Percentiles rank a stretch among this genome's conserved stretches.
Conservation (phyloP, 1,140 invertebrate genomes). For the Trigoniulus corallinus region DNA sequence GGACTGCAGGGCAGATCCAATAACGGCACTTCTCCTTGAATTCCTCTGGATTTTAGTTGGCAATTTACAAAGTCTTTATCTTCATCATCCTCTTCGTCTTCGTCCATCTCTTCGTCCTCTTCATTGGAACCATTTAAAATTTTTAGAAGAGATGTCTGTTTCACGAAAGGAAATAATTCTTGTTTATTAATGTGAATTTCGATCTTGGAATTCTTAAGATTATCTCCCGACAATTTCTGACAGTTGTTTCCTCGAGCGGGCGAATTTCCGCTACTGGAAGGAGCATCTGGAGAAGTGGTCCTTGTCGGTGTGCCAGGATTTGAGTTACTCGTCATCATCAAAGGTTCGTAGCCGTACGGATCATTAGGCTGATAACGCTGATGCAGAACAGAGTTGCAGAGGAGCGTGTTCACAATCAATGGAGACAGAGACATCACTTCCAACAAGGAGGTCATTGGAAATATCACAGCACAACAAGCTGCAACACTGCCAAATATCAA, state of each 20-base stretch:
- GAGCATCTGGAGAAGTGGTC: background rate
- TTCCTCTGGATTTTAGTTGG: no score
- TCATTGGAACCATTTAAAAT: background rate
- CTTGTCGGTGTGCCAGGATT: background rate
- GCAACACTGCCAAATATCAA: background rate
- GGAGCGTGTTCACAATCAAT: background rate
- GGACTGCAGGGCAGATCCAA: background rate
- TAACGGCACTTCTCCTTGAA: no score
- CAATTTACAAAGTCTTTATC: no score
- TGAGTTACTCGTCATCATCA: background rate
- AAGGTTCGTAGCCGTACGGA: background rate
- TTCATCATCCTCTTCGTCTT: background rate
- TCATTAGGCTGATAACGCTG: constrained; percentile 2
- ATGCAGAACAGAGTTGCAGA: constrained; percentile 1
- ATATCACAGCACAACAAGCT: background rate
- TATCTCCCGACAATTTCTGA: background rate
- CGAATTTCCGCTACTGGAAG: background rate
- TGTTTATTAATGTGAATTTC: background rate
- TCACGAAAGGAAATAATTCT: background rate
- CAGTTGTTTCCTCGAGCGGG: background rate
- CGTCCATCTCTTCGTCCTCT: background rate
- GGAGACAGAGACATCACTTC: background rate
- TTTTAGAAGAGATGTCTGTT: background rate
- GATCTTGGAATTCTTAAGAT: background rate
- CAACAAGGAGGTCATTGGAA: background rate